A percentile compares a stretch with the other conserved stretches of the same genome.
Evolutionary conservation across 2,888 invertebrate genomes (phyloP).

Genomic region (Toxonevra muliebris): DNA sequence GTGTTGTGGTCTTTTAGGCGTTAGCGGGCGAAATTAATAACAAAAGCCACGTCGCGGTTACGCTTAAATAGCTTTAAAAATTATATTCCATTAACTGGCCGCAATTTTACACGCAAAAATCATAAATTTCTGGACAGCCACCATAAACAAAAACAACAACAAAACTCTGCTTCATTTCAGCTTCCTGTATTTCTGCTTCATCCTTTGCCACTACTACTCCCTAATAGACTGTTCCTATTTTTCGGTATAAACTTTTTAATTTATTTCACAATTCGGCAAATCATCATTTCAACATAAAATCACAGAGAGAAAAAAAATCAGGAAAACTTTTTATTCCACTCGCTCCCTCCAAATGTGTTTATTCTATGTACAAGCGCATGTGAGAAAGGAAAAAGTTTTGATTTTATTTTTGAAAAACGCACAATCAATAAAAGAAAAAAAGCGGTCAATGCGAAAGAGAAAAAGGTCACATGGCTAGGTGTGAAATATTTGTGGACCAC

Average conservation of each 20-base stretch:
- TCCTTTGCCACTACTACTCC: not conserved
- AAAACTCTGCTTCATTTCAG: not conserved
- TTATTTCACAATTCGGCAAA: slow-evolving; percentile 1
- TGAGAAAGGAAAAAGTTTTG: not conserved
- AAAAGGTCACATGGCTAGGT: not conserved
- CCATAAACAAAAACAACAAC: not conserved
- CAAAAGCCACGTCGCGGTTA: too few species aligned
- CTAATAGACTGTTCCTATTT: not conserved
- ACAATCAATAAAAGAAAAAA: not conserved
- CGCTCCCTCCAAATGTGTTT: not conserved
- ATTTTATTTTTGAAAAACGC: not conserved
- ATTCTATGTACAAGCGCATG: too few species aligned
- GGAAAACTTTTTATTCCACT: not conserved
- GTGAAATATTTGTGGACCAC: not conserved
- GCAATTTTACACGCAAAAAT: not conserved
- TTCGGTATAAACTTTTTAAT: not conserved
- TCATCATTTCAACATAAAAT: slow-evolving; percentile 2
- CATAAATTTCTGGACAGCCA: not conserved
- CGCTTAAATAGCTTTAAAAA: too few species aligned
- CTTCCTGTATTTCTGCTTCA: not conserved
- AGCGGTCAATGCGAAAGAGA: not conserved
- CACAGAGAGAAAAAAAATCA: not conserved
- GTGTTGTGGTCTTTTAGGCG: too few species aligned
- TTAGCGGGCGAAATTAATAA: too few species aligned
- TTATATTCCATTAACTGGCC: too few species aligned